phyloP scores from a whole-genome alignment of 2,113 vertebrate species.

The Columbina picui region DNA sequence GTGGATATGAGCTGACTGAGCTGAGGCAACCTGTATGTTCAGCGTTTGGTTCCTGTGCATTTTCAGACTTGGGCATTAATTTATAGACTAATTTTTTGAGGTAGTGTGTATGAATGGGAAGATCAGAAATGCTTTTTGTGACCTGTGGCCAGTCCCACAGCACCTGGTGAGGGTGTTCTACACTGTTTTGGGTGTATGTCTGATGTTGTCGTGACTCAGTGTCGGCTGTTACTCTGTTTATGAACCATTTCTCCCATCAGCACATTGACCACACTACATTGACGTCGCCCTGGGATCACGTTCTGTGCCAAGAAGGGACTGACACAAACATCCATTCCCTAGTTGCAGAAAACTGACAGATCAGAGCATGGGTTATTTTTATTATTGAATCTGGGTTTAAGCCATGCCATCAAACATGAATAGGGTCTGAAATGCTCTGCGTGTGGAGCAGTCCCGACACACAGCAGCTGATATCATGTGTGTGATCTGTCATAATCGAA shows the following conservation, averaged over 20 bases:
- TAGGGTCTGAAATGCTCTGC: background rate
- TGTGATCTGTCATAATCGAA: background rate
- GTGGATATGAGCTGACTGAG: background rate
- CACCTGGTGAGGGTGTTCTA: background rate
- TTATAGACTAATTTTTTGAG: background rate
- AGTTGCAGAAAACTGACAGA: accelerated
- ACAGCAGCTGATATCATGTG: background rate
- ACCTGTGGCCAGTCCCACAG: background rate
- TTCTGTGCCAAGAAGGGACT: background rate
- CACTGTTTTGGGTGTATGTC: background rate
- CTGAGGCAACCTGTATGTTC: background rate
- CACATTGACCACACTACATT: background rate
- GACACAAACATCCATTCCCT: background rate
- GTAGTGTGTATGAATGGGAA: background rate
- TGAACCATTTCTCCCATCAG: background rate
- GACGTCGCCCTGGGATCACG: too few species aligned
- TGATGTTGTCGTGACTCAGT: background rate
- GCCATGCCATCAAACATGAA: background rate
- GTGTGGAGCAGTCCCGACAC: background rate
- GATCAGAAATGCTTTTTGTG: background rate
- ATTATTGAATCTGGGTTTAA: background rate
- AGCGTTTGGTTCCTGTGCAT: background rate
- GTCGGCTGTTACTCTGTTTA: background rate
- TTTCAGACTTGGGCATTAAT: background rate
- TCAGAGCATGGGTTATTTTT: accelerated